Percentiles rank a stretch among this genome's conserved stretches.
Conservation (phyloP, 2,113 vertebrate species). For the Phalacrocorax brasilianus region DNA sequence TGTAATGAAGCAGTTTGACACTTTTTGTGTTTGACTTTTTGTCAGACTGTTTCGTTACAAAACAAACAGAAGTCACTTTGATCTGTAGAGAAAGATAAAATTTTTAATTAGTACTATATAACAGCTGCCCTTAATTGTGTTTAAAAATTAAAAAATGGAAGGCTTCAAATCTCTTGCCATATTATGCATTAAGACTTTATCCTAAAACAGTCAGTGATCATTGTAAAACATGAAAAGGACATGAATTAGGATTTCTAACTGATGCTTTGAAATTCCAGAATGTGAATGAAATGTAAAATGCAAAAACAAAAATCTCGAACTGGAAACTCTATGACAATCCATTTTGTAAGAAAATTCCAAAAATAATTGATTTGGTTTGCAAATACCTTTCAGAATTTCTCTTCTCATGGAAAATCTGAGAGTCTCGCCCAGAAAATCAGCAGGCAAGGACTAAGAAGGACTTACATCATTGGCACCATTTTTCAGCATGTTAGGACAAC, state of each 20-base stretch:
- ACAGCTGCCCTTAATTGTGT: conserved; percentile 4
- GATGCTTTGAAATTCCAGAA: background rate
- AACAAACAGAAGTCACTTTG: conserved; percentile 54
- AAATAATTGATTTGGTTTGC: background rate
- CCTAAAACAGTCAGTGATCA: background rate
- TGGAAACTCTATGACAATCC: background rate
- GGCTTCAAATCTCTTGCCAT: background rate
- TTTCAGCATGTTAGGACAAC: background rate
- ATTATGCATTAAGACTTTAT: background rate
- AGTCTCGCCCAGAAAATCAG: background rate
- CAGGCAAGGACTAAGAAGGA: background rate
- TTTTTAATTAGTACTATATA: conserved; percentile 45
- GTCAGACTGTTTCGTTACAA: conserved; percentile 38
- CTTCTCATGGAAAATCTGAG: background rate
- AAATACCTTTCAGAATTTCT: background rate
- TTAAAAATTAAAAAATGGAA: conserved; percentile 12
- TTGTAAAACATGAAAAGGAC: background rate
- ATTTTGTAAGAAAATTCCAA: background rate
- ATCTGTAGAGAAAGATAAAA: conserved; percentile 45
- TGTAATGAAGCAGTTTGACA: conserved; percentile 51
- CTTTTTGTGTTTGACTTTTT: conserved; percentile 45
- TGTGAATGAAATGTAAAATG: background rate
- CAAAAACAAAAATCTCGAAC: background rate
- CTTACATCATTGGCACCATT: background rate
- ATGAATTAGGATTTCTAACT: background rate